These are phyloP conservation scores for Pachydiplax longipennis DNA, from an alignment of 2,888 invertebrate species.

Conservation along the genomic window DNA sequence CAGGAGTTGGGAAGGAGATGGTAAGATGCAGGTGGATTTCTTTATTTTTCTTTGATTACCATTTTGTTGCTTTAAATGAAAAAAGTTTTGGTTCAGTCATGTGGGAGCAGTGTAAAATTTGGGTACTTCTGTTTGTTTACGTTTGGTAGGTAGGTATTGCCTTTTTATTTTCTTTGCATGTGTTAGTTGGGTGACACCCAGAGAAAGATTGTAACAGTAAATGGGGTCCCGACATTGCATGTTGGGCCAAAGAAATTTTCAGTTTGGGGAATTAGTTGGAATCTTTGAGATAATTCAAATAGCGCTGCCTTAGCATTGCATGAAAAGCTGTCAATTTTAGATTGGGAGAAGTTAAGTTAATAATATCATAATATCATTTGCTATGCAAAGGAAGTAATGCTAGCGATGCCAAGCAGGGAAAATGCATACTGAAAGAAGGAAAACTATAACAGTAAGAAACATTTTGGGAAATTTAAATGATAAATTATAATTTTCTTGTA, in stretches of 20 bases:
- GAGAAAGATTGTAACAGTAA: not conserved
- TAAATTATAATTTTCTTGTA: too few relatives aligned
- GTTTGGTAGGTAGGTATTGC: slow-evolving; percentile 45
- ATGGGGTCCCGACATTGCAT: not conserved
- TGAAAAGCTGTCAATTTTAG: slow-evolving; percentile 21
- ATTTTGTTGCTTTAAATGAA: not conserved
- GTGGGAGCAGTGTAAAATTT: slow-evolving; percentile 36
- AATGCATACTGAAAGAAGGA: too few relatives aligned
- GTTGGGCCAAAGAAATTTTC: not conserved
- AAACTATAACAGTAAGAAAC: too few relatives aligned
- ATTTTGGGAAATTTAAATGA: too few relatives aligned
- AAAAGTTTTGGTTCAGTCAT: slow-evolving; percentile 30
- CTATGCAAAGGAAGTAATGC: not conserved
- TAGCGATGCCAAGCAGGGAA: too few relatives aligned
- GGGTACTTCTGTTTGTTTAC: slow-evolving; percentile 40
- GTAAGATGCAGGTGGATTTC: slow-evolving; percentile 39
- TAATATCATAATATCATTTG: too few relatives aligned
- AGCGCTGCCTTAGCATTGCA: slow-evolving; percentile 42
- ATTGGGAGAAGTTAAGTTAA: not conserved
- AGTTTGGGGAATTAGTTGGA: not conserved
- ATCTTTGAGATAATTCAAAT: not conserved
- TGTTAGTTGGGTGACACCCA: slow-evolving; percentile 7
- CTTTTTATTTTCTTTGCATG: slow-evolving; percentile 44
- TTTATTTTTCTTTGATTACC: slow-evolving; percentile 29
- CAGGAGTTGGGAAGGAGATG: slow-evolving; percentile 37